Evolutionary conservation across 2,797 vertebrate genomes (phyloP).

Genomic region (Liasis olivaceus): DNA sequence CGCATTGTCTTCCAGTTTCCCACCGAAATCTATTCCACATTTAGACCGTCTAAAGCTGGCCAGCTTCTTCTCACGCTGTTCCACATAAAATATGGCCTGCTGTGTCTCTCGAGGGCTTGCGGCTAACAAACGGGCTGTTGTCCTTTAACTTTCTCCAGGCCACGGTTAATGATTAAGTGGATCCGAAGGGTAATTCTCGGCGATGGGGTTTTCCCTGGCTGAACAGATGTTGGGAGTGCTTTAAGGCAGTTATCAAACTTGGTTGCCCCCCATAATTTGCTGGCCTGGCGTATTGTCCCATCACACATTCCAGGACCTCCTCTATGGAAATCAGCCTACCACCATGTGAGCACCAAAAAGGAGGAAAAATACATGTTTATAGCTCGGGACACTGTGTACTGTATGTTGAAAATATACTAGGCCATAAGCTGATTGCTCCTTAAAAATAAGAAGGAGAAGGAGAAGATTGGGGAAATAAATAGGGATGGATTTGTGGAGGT

Average conservation of each 20-base stretch:
- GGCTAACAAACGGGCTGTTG: constrained; percentile 91
- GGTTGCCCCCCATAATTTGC: constrained; percentile 86
- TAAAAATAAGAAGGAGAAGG: neutral
- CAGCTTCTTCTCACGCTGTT: constrained; percentile 89
- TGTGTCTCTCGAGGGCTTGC: constrained; percentile 77
- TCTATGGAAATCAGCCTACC: constrained; percentile 89
- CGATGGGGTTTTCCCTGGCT: constrained; percentile 90
- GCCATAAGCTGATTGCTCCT: neutral
- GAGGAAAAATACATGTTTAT: neutral
- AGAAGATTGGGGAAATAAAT: neutral
- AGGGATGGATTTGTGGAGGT: constrained; percentile 59
- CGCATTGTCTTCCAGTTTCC: constrained; percentile 72
- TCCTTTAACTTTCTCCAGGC: constrained; percentile 89
- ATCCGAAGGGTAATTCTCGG: constrained; percentile 92
- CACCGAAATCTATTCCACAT: constrained; percentile 80
- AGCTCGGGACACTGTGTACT: neutral
- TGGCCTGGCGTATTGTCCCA: constrained; percentile 79
- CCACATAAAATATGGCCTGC: constrained; percentile 88
- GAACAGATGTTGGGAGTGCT: constrained; percentile 97
- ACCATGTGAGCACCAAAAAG: constrained; percentile 67
- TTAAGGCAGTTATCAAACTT: constrained; percentile 99
- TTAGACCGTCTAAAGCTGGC: constrained; percentile 75
- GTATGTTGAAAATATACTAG: neutral
- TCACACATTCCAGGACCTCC: constrained; percentile 83
- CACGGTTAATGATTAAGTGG: constrained; percentile 95